Percentiles rank a stretch among this genome's conserved stretches.
Conservation (phyloP, 2,797 vertebrate species). For the Salarias fasciatus region DNA sequence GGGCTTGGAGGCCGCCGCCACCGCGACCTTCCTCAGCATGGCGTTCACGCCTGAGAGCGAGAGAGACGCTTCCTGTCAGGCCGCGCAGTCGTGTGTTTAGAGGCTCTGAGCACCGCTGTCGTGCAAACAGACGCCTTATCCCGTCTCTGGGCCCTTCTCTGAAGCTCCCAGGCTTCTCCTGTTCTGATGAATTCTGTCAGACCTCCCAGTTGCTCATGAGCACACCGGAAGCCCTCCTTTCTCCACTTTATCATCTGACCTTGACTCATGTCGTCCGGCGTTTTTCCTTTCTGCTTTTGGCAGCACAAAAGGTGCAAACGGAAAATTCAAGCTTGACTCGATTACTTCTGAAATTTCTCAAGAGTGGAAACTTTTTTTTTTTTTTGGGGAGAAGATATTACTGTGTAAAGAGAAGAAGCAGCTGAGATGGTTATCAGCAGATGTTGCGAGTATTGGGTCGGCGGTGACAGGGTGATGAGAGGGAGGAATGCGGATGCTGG, state of each 20-base stretch:
- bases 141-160: too few species aligned
- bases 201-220: neutral
- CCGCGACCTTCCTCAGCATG: conserved; percentile 94
- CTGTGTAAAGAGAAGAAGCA: conserved; percentile 4
- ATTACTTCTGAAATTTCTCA: too few species aligned
- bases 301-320: conserved; percentile 6
- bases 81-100: too few species aligned
- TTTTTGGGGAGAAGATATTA: conserved; percentile 16
- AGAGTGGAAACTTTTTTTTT: too few species aligned
- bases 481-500: conserved; percentile 66
- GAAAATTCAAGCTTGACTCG: neutral
- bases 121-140: too few species aligned
- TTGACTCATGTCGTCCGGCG: conserved; percentile 5
- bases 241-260: conserved; percentile 20
- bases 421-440: conserved; percentile 69
- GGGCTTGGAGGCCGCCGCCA: conserved; percentile 93
- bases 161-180: too few species aligned
- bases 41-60: conserved; percentile 89
- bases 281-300: conserved; percentile 19
- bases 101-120: too few species aligned
- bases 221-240: neutral
- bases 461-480: conserved; percentile 71
- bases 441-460: conserved; percentile 64
- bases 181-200: too few species aligned
- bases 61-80: too few species aligned